Evolutionary conservation across 2,888 invertebrate species (phyloP), one percentile per base, ranked within the genome.

Genomic region (Drosophila melanosoma): DNA sequence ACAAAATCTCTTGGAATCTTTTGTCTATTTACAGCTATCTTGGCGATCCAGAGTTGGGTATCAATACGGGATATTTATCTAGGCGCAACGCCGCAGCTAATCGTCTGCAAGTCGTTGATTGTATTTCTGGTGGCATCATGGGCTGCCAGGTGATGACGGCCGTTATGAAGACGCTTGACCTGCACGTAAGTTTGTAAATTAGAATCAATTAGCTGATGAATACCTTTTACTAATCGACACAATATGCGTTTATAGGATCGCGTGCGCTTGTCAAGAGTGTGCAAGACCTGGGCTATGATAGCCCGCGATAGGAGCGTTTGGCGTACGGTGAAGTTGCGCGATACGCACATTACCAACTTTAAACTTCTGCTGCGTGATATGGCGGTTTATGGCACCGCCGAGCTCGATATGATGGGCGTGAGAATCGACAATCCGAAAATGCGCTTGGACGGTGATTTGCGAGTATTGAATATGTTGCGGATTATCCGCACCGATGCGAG

Each of bases 281-380:
- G 96, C 90, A 95, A 95, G 69, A 94, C 96, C 93, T 97, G 97
- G 97, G 93, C 95, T 52, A 95, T 96, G 89, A 93, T 96, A 23
- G 96, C 96, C 0, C 95, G 95, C 59, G 95, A 97, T 91, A 95
- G 95, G 0, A 94, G 95, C 33, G 94, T 97, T 71, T 98, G 98
- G 98, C 94, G 95, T 69, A 96, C 96, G 3, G 96, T 98, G 0
- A 94, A 96, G 33, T 96, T 98, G 96, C 97, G 97, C 92, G 97
- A 97, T 90, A 96, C 97, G 7, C 96, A 96, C 89, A 96, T 97
- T 8, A 95, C 95, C 72, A 96, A 96, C 89, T 98, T 97, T 96
- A 94, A 95, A 48, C 96, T 96, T 1, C 94, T 97, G 59, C 95
- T 96, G 33, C 94, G 95, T 12, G 95, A 96, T 0, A 92, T 98